A percentile compares a stretch with the other conserved stretches of the same genome.
phyloP scores from a whole-genome alignment of 2,797 vertebrate species.

The Phataginus tricuspis region DNA sequence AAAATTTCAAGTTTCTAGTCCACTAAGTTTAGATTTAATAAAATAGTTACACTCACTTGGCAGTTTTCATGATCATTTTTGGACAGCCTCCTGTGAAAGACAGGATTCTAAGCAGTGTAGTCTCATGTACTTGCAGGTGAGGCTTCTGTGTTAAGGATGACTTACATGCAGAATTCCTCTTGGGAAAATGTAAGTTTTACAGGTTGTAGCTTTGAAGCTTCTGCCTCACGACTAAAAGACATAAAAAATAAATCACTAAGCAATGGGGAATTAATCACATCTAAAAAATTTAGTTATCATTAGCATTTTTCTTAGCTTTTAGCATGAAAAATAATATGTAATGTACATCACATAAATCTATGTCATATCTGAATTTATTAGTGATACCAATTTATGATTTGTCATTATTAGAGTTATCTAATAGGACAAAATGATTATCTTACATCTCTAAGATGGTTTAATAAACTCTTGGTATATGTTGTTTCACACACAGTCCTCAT shows the following conservation, averaged over 20 bases:
- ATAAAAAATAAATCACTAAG: background rate
- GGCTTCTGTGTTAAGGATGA: background rate
- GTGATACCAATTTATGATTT: background rate
- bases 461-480: background rate
- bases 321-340: background rate
- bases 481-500: background rate
- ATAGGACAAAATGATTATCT: background rate
- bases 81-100: background rate
- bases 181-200: background rate
- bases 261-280: background rate
- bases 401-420: background rate
- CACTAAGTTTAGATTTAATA: background rate
- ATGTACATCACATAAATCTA: background rate
- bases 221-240: background rate
- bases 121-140: background rate
- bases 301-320: background rate
- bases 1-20: background rate
- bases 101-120: background rate
- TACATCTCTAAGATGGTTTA: background rate
- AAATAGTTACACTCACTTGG: background rate
- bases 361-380: background rate
- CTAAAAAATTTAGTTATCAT: background rate
- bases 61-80: background rate
- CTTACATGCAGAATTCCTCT: background rate
- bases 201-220: background rate